Evolutionary conservation across 2,113 vertebrate species (phyloP), one percentile per base, ranked within the genome.

Genomic region (Xyrauchen texanus): DNA sequence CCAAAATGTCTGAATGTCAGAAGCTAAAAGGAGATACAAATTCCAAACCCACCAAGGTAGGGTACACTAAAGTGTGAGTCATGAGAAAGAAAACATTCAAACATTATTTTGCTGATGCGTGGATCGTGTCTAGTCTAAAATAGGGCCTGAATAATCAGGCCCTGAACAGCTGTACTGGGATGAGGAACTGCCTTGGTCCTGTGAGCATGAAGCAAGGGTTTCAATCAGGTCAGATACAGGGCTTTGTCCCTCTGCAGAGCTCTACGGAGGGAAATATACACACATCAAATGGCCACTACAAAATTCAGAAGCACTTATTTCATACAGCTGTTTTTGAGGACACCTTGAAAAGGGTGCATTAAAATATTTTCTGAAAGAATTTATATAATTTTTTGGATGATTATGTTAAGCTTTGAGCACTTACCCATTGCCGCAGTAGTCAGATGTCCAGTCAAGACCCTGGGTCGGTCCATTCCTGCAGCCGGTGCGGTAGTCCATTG

Each of bases 341-440:
- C 21, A 34, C 21, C 21, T 34, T 53, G 5, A 53, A 12, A 58
- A 6, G 13, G 15, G 11, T 53, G 55, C 55, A 58, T 58, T 58
- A 3, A 58, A 12, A 58, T 6, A 7, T 5, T 58, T n/a, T 12
- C 3, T 34, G 21, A 34, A 15, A 6, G 12, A 10, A 53, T 9
- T 58, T 11, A 5, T 58, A 13, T 58, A 34, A 34, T 34, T 34
- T 6, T 58, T 13, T 58, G 4, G 7, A n/a, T 58, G 13, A 58
- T n/a, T n/a, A 5, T 58, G 55, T 58, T 58, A 58, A 58, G 55
- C 13, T 7, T 13, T 58, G 44, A 47, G 67, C 6, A 42, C 94
- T 90, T 88, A 99, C 97, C 97, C 94, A 82, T 93, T 98, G 93
- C 94, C 94, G 89, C 96, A 96, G 93, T 98, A 98, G 88, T 98